phyloP scores from a whole-genome alignment of 2,888 invertebrate species.

The Catocala nupta region DNA sequence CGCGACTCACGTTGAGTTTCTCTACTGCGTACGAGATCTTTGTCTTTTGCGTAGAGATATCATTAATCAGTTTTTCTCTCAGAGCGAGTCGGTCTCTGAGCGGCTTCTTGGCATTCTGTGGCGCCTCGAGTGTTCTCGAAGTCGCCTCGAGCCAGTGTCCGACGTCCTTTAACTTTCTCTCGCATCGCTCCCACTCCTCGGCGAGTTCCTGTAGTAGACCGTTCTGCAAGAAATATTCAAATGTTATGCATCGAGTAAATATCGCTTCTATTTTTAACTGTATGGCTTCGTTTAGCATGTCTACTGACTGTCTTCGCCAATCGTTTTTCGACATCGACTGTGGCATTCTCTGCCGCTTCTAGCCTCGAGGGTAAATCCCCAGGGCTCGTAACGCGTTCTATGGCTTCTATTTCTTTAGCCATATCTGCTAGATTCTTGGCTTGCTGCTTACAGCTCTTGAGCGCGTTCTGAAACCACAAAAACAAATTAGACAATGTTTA shows the following conservation, averaged over 20 bases:
- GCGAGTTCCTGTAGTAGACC: conserved; percentile 96
- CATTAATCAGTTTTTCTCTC: conserved; percentile 95
- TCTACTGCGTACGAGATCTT: conserved; percentile 96
- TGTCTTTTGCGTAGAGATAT: conserved; percentile 95
- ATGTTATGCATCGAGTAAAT: conserved; percentile 15
- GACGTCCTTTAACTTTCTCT: conserved; percentile 96
- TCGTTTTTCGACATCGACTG: conserved; percentile 94
- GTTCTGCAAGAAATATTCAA: conserved; percentile 87
- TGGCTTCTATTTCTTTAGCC: conserved; percentile 95
- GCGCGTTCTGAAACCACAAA: conserved; percentile 89
- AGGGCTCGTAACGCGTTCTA: conserved; percentile 93
- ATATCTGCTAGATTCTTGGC: conserved; percentile 96
- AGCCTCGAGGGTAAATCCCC: conserved; percentile 95
- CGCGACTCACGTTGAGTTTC: conserved; percentile 92
- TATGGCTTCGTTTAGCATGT: background rate
- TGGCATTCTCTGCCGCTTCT: conserved; percentile 94
- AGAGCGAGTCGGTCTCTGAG: conserved; percentile 94
- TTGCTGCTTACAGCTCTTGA: conserved; percentile 95
- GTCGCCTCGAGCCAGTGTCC: conserved; percentile 96
- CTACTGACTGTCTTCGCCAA: conserved; percentile 93
- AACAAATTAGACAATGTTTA: conserved; percentile 17
- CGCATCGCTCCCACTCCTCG: conserved; percentile 98
- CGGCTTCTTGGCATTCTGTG: conserved; percentile 95
- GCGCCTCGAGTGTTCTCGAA: conserved; percentile 91
- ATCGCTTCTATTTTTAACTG: background rate